Evolutionary conservation across 2,113 vertebrate genomes (phyloP), one percentile per base, ranked within the genome.

Genomic region (Hiodon tergisus): DNA sequence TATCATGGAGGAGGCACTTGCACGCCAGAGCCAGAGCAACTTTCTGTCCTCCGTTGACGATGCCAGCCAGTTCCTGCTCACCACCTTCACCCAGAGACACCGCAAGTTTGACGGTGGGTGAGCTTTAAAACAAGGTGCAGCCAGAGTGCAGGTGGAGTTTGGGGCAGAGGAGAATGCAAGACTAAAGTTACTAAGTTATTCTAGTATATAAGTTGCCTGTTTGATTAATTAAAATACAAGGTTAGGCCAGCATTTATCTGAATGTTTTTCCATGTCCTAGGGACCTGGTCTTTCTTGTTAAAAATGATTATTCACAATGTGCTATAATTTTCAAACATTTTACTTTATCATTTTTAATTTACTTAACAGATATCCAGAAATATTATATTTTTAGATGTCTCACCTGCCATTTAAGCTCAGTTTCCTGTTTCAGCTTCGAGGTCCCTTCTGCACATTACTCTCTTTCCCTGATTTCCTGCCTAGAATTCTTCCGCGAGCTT

Each of bases 401-500:
- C 31, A 31, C 31, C 31, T 31, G 31, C 31, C 31, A 31, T 31
- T 31, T 31, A 31, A 31, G 31, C 14, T 59, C 58, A 63, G 14
- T 62, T 17, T 55, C 51, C 52, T 53, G 67, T 69, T 9, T 52
- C 8, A 5, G 48, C 46, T 10, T 3, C 16, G 31, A 7, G 58
- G 10, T 46, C 11, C 46, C 55, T 60, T 54, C 9, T 14, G 5
- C 13, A 9, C 31, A 10, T 8, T 31, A 11, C 51, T 53, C 51
- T 11, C 16, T 62, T 17, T 52, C 80, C 50, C 46, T 75, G 7
- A 47, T 78, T 31, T 85, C 76, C 78, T 69, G 54, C 72, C 51
- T 60, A 95, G 95, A 95, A 78, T 94, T 94, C 80, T 95, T 95
- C 86, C 87, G 87, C 73, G 94, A 94, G 83, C 88, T 94, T 52